Percentiles rank a stretch among this genome's conserved stretches.
Evolutionary conservation across 2,888 invertebrate species (phyloP).

Genomic region (Himalopsyche japonica): DNA sequence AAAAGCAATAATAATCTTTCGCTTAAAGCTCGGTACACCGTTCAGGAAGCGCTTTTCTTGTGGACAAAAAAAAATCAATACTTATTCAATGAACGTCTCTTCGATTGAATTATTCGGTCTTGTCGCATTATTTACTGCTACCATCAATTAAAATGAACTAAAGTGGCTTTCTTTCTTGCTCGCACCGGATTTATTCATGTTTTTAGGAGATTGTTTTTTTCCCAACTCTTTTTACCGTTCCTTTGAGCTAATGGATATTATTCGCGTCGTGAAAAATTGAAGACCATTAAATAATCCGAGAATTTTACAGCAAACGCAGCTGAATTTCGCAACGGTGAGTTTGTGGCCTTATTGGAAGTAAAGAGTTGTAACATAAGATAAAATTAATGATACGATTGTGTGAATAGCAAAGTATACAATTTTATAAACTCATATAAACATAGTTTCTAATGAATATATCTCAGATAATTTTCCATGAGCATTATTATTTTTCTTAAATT

Average conservation of each 20-base stretch:
- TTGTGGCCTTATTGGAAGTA: no score
- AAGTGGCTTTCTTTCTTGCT: background rate
- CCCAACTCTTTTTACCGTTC: background rate
- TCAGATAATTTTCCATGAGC: no score
- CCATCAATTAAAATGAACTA: background rate
- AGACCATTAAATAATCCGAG: no score
- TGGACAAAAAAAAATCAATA: background rate
- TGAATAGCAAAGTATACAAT: no score
- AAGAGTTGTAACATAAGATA: no score
- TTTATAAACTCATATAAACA: no score
- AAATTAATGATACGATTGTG: no score
- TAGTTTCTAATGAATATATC: no score
- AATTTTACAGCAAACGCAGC: no score
- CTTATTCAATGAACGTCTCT: background rate
- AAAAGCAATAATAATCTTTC: no score
- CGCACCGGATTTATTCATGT: background rate
- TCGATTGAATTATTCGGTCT: background rate
- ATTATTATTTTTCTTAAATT: no score
- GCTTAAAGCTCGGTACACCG: background rate
- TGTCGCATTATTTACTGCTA: background rate
- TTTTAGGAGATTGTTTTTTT: background rate
- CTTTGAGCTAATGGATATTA: background rate
- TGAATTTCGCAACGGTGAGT: no score
- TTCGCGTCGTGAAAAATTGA: background rate
- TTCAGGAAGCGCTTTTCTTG: background rate